Evolutionary conservation across 2,797 vertebrate species (phyloP).

Genomic region (Periparus ater): DNA sequence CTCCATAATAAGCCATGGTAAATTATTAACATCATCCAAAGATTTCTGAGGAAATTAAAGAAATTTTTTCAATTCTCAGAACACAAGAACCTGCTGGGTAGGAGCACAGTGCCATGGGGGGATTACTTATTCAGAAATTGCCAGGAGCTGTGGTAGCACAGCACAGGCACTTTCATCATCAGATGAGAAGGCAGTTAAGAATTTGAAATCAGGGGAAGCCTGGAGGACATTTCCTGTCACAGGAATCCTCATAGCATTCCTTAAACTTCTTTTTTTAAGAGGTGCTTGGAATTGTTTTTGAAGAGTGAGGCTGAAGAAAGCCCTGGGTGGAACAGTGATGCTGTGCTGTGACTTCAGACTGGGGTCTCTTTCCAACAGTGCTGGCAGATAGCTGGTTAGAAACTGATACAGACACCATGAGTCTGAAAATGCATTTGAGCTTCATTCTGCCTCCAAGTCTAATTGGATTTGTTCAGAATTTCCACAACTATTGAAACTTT

Average conservation of each 20-base stretch:
- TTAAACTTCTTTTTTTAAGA: not conserved
- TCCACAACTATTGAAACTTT: not conserved
- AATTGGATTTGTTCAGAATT: not conserved
- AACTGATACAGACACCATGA: not conserved
- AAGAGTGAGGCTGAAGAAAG: not conserved
- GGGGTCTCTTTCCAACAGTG: not conserved
- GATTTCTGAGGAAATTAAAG: not conserved
- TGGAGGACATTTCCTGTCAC: not conserved
- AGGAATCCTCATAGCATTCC: not conserved
- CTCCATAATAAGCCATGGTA: not conserved
- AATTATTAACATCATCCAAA: not conserved
- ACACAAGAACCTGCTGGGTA: not conserved
- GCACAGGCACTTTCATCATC: not conserved
- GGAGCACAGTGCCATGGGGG: not conserved
- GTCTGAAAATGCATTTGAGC: not conserved
- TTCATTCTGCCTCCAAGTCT: not conserved
- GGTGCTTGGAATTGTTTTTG: not conserved
- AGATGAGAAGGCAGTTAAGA: not conserved
- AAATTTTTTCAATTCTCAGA: not conserved
- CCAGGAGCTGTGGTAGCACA: not conserved
- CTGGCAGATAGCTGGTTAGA: not conserved
- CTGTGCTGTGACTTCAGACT: not conserved
- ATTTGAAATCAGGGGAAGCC: not conserved
- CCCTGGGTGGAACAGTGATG: not conserved
- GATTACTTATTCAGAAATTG: not conserved